phyloP scores from a whole-genome alignment of 1,140 invertebrate genomes.

The Danaus plexippus region DNA sequence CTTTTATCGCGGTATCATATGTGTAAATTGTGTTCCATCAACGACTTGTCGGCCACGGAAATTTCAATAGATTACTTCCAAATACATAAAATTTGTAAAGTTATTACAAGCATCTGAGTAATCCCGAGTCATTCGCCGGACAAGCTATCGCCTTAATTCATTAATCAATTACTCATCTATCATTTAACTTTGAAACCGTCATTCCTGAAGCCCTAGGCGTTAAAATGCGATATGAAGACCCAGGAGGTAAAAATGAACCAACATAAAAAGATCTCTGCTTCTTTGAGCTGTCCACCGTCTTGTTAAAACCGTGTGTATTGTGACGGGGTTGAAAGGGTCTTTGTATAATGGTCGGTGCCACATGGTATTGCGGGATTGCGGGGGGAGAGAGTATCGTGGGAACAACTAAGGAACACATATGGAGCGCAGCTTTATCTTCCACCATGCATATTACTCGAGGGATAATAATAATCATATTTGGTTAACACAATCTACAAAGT shows the following conservation, averaged over 20 bases:
- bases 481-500: slow-evolving; percentile 49
- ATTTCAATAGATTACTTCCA: slow-evolving; percentile 17
- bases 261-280: slow-evolving; percentile 26
- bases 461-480: slow-evolving; percentile 60
- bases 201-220: slow-evolving; percentile 60
- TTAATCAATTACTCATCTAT: slow-evolving; percentile 62
- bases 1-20: slow-evolving; percentile 28
- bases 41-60: slow-evolving; percentile 13
- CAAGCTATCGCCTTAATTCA: slow-evolving; percentile 28
- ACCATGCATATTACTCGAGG: slow-evolving; percentile 51
- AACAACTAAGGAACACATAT: slow-evolving; percentile 55
- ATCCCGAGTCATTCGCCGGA: too few species aligned
- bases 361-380: slow-evolving; percentile 43
- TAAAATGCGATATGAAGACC: slow-evolving; percentile 48
- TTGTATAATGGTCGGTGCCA: slow-evolving; percentile 41
- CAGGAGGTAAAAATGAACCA: slow-evolving; percentile 57
- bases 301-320: slow-evolving; percentile 13
- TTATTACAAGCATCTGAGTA: too few species aligned
- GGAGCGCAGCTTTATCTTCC: slow-evolving; percentile 64
- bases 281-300: slow-evolving; percentile 12
- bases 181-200: slow-evolving; percentile 49
- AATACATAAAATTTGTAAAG: slow-evolving; percentile 1
- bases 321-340: slow-evolving; percentile 28
- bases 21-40: slow-evolving; percentile 36
- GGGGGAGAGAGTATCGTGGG: slow-evolving; percentile 45